Percentiles rank a stretch among this genome's conserved stretches.
phyloP scores from a whole-genome alignment of 92 coral and sea anemone species.

The Epizoanthus fatuus region DNA sequence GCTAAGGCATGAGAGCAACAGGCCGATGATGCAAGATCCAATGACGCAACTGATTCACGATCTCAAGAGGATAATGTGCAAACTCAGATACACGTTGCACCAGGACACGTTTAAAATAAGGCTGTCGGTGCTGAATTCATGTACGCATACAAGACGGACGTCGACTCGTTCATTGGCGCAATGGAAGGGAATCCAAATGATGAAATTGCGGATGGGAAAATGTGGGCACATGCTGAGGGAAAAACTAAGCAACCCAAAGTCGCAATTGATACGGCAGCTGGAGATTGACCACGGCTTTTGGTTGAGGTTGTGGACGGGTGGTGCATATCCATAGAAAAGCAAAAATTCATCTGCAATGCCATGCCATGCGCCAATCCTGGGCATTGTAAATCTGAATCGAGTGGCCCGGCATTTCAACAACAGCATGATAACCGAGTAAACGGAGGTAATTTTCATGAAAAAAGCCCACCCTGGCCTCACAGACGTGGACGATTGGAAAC shows the following conservation, averaged over 20 bases:
- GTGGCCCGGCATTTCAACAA: no score
- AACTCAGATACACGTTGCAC: conserved; percentile 38
- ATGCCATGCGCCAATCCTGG: no score
- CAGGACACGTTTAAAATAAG: conserved; percentile 8
- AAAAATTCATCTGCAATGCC: conserved; percentile 31
- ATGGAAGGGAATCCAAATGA: conserved; percentile 23
- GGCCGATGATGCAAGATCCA: conserved; percentile 17
- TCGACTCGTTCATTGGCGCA: conserved; percentile 26
- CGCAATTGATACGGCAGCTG: conserved; percentile 18
- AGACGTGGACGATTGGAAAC: not conserved
- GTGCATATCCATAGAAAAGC: conserved; percentile 12
- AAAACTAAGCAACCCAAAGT: conserved; percentile 13
- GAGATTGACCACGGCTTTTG: conserved; percentile 6
- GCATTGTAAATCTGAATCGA: no score
- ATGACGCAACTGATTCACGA: conserved; percentile 32
- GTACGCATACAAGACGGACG: conserved; percentile 37
- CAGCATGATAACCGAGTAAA: no score
- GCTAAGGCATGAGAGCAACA: no score
- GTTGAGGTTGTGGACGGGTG: conserved; percentile 31
- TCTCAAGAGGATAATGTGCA: conserved; percentile 17
- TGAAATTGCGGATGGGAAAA: conserved; percentile 5
- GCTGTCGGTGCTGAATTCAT: conserved; percentile 2
- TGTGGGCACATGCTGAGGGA: conserved; percentile 7
- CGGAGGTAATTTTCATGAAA: no score
- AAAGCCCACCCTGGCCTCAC: no score